phyloP scores from a whole-genome alignment of 2,113 vertebrate genomes.

The Oenanthe oenanthe region DNA sequence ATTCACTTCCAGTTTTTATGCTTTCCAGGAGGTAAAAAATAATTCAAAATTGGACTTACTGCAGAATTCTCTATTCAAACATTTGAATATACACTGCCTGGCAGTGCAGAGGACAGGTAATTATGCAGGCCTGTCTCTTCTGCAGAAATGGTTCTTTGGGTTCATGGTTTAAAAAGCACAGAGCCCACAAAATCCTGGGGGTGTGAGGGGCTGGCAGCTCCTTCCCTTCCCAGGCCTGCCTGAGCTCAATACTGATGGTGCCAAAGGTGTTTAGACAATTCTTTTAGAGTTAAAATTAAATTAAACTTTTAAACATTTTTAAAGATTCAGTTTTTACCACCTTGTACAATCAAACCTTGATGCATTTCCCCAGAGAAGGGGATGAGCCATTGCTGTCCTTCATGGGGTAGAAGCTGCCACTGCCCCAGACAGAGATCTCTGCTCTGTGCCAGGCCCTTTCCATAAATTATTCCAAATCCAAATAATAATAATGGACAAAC shows the following conservation, averaged over 20 bases:
- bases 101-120: neutral
- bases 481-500: neutral
- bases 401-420: neutral
- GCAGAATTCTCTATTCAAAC: neutral
- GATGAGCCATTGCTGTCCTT: neutral
- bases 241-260: accelerated
- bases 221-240: accelerated
- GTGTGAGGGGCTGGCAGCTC: neutral
- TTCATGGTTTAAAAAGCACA: accelerated
- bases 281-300: neutral
- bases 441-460: neutral
- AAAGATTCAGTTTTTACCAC: neutral
- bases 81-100: neutral
- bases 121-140: neutral
- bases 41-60: neutral
- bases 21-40: slow-evolving; percentile 7
- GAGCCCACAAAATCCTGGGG: neutral
- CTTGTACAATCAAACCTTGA: neutral
- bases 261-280: neutral
- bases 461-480: neutral
- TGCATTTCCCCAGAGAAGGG: neutral
- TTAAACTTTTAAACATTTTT: neutral
- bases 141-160: neutral
- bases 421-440: too few species aligned
- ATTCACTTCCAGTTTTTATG: neutral